A percentile compares a stretch with the other conserved stretches of the same genome.
Conservation (phyloP, 2,797 vertebrate genomes). For the Sus cebifrons region DNA sequence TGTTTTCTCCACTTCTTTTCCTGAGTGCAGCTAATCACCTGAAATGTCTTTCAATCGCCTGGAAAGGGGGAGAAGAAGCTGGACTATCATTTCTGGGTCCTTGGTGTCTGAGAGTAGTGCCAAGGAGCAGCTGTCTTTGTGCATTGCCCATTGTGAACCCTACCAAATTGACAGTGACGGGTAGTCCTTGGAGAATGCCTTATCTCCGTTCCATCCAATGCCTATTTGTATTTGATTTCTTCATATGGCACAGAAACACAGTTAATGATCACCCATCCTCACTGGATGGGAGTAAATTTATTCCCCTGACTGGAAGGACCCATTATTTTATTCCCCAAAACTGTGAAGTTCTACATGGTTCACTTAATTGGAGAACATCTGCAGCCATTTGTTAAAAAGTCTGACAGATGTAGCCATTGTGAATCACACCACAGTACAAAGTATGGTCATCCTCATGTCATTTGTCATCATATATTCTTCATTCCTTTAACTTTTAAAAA, state of each 20-base stretch:
- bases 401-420: slow-evolving; percentile 83
- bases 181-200: not conserved
- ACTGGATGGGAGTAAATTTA: slow-evolving; percentile 25
- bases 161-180: not conserved
- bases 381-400: slow-evolving; percentile 79
- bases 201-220: not conserved
- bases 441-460: slow-evolving; percentile 74
- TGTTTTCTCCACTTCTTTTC: not conserved
- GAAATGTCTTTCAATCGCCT: slow-evolving; percentile 8
- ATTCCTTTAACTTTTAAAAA: slow-evolving; percentile 81
- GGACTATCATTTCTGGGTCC: not conserved
- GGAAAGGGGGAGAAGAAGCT: not conserved
- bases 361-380: slow-evolving; percentile 82
- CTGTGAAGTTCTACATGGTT: slow-evolving; percentile 76
- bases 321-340: slow-evolving; percentile 38
- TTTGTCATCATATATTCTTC: slow-evolving; percentile 83
- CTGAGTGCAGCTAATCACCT: slow-evolving; percentile 6
- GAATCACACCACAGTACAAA: slow-evolving; percentile 82
- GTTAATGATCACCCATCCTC: slow-evolving; percentile 42
- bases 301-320: slow-evolving; percentile 35
- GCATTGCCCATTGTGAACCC: not conserved
- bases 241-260: not conserved
- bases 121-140: not conserved
- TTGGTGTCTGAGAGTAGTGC: not conserved
- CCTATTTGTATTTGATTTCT: slow-evolving; percentile 20